Evolutionary conservation across 2,888 invertebrate species (phyloP), one percentile per base, ranked within the genome.

Genomic region (Pseudococcus jackbeardsleyi): DNA sequence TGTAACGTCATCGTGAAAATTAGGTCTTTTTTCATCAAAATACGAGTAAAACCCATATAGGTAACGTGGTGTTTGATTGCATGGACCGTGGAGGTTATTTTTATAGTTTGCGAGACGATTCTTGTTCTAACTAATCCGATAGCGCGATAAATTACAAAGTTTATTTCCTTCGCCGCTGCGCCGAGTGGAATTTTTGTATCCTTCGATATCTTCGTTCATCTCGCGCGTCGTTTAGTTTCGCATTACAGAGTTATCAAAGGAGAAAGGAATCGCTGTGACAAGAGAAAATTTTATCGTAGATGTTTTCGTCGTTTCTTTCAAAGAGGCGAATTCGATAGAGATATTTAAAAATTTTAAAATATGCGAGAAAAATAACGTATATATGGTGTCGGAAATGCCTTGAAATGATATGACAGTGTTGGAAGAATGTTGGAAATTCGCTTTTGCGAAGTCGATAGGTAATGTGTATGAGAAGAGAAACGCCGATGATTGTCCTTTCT

Each of bases 291-390:
- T 77, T 12, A 77, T 39, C 22, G 11, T 64, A 7, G 19, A 64
- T 19, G 64, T 64, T 64, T 22, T 22, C 22, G 15, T 59, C 19
- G 9, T 64, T 50, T 50, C 26, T 33, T 33, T 3, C 26, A 33
- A 12, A 64, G 19, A 22, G 9, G 64, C 12, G 11, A 22, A 64
- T 64, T 64, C 64, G 19, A 64, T 64, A 2, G 22, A 64, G 22
- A 64, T 64, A 64, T 64, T 64, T 22, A 19, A 64, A 64, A 64
- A 64, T 64, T 64, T 64, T 22, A 22, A 64, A 64, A 64, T 22
- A 64, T 50, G 12, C 17, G 50, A 50, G 50, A 50, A 17, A 50
- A 15, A 17, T 17, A 1, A 17, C 6, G 19, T 22, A 8, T 64
- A 64, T 46, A 9, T 50, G 22, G 19, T 6, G 64, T 64, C 12